Conservation (phyloP, 2,888 invertebrate genomes). For the Dromius quadrimaculatus region DNA sequence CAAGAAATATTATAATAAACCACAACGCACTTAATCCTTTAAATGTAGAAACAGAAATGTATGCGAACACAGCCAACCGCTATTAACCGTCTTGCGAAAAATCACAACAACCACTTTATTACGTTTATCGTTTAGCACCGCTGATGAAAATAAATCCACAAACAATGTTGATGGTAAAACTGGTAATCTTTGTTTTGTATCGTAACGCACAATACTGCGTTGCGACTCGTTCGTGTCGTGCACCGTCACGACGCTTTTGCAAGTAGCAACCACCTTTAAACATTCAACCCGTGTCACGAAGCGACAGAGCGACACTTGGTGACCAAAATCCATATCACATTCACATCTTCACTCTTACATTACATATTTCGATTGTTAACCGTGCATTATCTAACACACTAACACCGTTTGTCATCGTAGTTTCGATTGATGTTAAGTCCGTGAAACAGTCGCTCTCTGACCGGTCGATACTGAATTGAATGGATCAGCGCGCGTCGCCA, state of each 20-base stretch:
- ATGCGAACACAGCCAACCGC: not conserved
- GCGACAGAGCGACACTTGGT: constrained; percentile 32
- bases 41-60: constrained; percentile 1
- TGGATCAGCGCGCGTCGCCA: constrained; percentile 67
- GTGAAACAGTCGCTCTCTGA: constrained; percentile 63
- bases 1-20: constrained; percentile 3
- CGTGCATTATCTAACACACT: constrained; percentile 49
- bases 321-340: constrained; percentile 48
- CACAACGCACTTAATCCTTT: constrained; percentile 8
- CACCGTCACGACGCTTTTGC: constrained; percentile 46
- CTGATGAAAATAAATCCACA: not conserved
- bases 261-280: constrained; percentile 40
- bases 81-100: constrained; percentile 3
- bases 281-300: constrained; percentile 41
- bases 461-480: constrained; percentile 68
- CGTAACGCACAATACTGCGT: constrained; percentile 34
- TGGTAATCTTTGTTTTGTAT: constrained; percentile 10
- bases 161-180: not conserved
- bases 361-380: constrained; percentile 49
- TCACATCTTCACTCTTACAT: constrained; percentile 48
- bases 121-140: not conserved
- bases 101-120: constrained; percentile 17
- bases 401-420: constrained; percentile 52
- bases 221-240: constrained; percentile 47
- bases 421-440: constrained; percentile 52